Conservation (phyloP, 2,113 vertebrate genomes). For the Scopus umbretta region DNA sequence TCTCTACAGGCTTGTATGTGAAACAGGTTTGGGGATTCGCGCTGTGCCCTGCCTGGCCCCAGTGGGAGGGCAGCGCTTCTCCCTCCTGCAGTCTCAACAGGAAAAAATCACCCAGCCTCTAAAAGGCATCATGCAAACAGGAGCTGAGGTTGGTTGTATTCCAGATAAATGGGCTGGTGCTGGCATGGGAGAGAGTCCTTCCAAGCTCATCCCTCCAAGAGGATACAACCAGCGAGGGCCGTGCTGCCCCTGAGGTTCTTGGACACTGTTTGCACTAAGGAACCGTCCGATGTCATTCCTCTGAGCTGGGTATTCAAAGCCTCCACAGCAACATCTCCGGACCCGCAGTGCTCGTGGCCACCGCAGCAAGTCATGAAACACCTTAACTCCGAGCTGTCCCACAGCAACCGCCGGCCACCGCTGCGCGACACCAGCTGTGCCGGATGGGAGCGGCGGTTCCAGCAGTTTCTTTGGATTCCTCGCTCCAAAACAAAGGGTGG, state of each 20-base stretch:
- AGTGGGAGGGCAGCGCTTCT: not conserved
- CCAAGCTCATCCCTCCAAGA: not conserved
- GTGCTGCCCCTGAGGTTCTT: not conserved
- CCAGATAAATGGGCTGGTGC: not conserved
- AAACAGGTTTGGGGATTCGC: too few relatives aligned
- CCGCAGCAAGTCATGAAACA: not conserved
- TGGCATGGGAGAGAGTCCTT: rapidly evolving
- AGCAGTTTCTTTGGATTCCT: not conserved
- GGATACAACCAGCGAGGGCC: not conserved
- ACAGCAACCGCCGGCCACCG: rapidly evolving
- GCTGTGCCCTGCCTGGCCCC: not conserved
- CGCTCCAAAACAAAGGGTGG: not conserved
- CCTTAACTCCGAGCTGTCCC: not conserved
- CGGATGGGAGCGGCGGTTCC: not conserved
- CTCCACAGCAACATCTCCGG: not conserved
- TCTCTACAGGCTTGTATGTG: not conserved
- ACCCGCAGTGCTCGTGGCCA: not conserved
- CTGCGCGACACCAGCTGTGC: not conserved
- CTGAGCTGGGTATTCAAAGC: not conserved
- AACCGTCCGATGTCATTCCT: rapidly evolving
- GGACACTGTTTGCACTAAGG: not conserved
- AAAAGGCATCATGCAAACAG: not conserved
- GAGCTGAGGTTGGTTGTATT: not conserved
- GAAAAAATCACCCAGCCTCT: not conserved
- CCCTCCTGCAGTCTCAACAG: not conserved